Conservation (phyloP, 2,113 vertebrate species). For the Clarias magur region DNA sequence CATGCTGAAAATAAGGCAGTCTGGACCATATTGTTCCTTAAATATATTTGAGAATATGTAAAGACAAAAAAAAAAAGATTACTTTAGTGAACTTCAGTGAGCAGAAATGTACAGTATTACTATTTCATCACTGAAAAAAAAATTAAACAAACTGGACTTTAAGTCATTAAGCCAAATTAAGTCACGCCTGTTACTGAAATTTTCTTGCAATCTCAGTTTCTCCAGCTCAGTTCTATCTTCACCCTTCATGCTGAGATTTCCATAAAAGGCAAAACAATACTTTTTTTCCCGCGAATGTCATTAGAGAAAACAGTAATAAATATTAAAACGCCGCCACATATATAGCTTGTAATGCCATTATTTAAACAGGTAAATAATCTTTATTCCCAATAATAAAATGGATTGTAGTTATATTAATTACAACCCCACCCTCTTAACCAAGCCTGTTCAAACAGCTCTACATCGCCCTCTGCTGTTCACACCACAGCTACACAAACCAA, state of each 20-base stretch:
- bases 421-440: not conserved
- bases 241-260: not conserved
- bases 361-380: not conserved
- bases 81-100: not conserved
- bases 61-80: not conserved
- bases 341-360: not conserved
- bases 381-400: not conserved
- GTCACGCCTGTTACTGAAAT: not conserved
- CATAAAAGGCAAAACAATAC: not conserved
- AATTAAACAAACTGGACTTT: not conserved
- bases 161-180: not conserved
- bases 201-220: not conserved
- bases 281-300: not conserved
- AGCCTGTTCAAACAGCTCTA: not conserved
- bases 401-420: not conserved
- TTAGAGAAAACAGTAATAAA: not conserved
- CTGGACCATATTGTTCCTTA: not conserved
- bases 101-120: too few relatives aligned
- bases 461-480: conserved; percentile 22
- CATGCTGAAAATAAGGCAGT: not conserved
- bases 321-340: not conserved
- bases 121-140: not conserved
- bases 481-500: not conserved
- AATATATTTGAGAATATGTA: not conserved
- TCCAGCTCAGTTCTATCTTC: not conserved